Base-by-base conservation (phyloP, 2,113 vertebrate species). In the Petrocephalus microphthalmus region DNA sequence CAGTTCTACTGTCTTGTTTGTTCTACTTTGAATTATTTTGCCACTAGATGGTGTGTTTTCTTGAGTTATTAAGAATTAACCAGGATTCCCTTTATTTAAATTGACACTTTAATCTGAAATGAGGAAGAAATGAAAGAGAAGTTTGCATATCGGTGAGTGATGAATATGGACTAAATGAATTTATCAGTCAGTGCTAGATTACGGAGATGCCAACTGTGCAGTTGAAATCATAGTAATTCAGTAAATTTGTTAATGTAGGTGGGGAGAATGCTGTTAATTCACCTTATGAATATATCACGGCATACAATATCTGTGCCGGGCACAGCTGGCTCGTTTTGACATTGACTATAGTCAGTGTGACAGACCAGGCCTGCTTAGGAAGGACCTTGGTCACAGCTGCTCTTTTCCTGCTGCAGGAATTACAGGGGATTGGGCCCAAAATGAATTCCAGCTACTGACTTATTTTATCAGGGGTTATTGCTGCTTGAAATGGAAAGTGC, bases 1-100 rank as follows among this genome's bases (percentile, higher is more conserved):
- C 29, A 74, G 11, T 6, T 74, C 33, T 54, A 17, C 5, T 15
- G 64, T 71, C 64, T 71, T 74, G 11, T 19, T 37, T 25, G 7
- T 74, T 74, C 67, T 19, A 74, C 33, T 74, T 74, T 74, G 67
- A 37, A 25, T 74, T 42, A 4, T 74, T 74, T 71, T 15, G 67
- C 67, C 67, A 74, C 67, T 74, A 74, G 67, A 74, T 74, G 67
- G 67, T 74, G 67, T 74, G 67, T 7, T 74, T 74, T 74, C 67
- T 74, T 74, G 67, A 6, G 3, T 74, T 74, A 74, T 29, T 74
- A 37, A 42, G 67, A 37, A 74, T 74, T 74, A 17, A 37, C 15
- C 67, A 74, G 10, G 33, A 37, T 74, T 37, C 15, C 33, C 67
- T 74, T 33, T 33, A 74, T 74, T 37, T 74, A 74, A 37, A 17